Base-by-base conservation (phyloP, 2,797 vertebrate genomes). In the Pantherophis vulpinus region DNA sequence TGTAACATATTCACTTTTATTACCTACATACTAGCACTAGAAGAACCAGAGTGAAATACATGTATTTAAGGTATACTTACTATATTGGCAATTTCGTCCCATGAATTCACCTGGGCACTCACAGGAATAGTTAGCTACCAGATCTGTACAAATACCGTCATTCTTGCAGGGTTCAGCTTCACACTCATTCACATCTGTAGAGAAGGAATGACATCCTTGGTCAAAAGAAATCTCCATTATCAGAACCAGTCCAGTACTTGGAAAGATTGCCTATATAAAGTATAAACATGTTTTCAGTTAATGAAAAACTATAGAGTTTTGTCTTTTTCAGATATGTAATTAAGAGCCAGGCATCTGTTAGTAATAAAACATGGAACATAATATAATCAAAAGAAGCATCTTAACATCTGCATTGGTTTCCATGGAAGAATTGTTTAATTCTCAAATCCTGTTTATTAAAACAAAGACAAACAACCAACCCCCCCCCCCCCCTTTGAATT, bases 41-140 rank as follows among this genome's bases (percentile, higher is more conserved):
- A 25, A 83, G 9, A 23, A 89, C 0, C 0, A 1, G 20, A 60
- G 54, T 91, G 79, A 63, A 27, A 0, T 51, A 13, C 25, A 58
- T 42, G 16, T 13, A 87, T 0, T 61, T 37, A 55, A 94, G 94
- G 42, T 0, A 86, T 95, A 98, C 99, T 99, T 98, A 99, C 99
- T 99, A 94, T 99, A 98, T 95, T 99, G 99, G 96, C 99, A 99
- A 91, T 99, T 99, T 95, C 98, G 98, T 94, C 99, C 99, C 99
- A 99, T 99, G 98, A 99, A 99, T 98, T 99, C 99, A 1, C 99
- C 99, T 0, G 99, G 99, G 94, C 99, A 99, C 95, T 99, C 99
- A 91, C 99, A 99, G 93, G 99, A 99, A 96, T 99, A 99, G 97
- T 99, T 99, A 94, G 99, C 99, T 96, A 99, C 98, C 10, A 98